Conservation (phyloP, 2,113 vertebrate genomes). For the Arenaria interpres region DNA sequence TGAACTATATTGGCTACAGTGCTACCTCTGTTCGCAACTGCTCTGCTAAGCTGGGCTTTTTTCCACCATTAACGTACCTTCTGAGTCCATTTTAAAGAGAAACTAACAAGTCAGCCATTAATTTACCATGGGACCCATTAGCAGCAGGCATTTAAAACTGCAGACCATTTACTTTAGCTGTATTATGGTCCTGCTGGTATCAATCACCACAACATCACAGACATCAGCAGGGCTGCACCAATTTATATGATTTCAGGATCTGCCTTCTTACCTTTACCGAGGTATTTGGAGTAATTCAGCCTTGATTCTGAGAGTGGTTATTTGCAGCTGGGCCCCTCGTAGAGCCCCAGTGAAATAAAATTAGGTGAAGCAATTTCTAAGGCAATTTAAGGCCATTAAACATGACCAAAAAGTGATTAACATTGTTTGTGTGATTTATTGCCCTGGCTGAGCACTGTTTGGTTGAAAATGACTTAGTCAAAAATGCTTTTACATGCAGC, state of each 20-base stretch:
- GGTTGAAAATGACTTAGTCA: conserved; percentile 21
- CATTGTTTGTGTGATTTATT: conserved; percentile 61
- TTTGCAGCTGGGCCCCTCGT: not conserved
- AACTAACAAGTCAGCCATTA: conserved; percentile 40
- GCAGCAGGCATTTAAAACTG: conserved; percentile 29
- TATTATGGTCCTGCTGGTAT: conserved; percentile 31
- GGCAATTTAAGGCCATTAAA: conserved; percentile 32
- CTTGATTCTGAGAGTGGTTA: not conserved
- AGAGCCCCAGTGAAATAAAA: conserved; percentile 29
- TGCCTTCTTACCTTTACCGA: not conserved
- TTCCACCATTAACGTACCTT: not conserved
- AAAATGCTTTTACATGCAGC: conserved; percentile 19
- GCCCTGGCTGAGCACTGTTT: conserved; percentile 9
- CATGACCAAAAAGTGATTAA: conserved; percentile 32
- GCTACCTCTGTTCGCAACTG: not conserved
- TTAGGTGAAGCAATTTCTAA: conserved; percentile 31
- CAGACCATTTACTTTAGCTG: conserved; percentile 13
- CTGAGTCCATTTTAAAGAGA: conserved; percentile 21
- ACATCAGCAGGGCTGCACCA: not conserved
- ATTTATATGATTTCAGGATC: not conserved
- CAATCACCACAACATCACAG: conserved; percentile 41
- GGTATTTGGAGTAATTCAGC: conserved; percentile 8
- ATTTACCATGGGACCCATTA: conserved; percentile 24
- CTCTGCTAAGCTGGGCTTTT: not conserved
- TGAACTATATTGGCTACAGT: not conserved